Evolutionary conservation across 1,140 invertebrate species (phyloP).

Genomic region (Drosophila sucinea): DNA sequence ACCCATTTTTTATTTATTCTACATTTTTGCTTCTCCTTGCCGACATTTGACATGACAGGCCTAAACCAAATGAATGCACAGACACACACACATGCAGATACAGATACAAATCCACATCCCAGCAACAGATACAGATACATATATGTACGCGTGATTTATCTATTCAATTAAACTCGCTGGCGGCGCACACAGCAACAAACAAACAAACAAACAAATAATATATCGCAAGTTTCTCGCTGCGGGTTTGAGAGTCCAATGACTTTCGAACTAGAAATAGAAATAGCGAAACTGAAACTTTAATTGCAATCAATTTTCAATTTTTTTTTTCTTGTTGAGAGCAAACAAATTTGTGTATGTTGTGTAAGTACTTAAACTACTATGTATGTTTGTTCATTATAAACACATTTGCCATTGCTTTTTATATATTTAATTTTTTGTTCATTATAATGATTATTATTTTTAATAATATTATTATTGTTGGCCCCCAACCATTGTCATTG

Average conservation of each 20-base stretch:
- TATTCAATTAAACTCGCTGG: slow-evolving; percentile 68
- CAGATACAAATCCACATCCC: not conserved
- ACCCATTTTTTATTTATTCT: slow-evolving; percentile 56
- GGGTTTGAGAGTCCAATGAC: slow-evolving; percentile 14
- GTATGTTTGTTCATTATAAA: slow-evolving; percentile 37
- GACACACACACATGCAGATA: not conserved
- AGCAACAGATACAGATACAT: slow-evolving; percentile 4
- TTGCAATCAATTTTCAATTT: slow-evolving; percentile 14
- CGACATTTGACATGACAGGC: slow-evolving; percentile 75
- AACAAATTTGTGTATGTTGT: slow-evolving; percentile 23
- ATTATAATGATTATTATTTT: slow-evolving; percentile 44
- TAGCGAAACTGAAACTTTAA: slow-evolving; percentile 27
- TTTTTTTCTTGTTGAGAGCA: not conserved
- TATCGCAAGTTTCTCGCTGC: not conserved
- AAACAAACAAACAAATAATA: not conserved
- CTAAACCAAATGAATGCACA: slow-evolving; percentile 69
- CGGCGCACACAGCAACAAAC: slow-evolving; percentile 31
- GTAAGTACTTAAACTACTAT: slow-evolving; percentile 14
- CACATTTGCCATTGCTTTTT: slow-evolving; percentile 30
- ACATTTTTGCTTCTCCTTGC: slow-evolving; percentile 63
- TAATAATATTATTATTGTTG: slow-evolving; percentile 16
- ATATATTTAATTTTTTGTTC: slow-evolving; percentile 43
- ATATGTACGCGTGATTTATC: slow-evolving; percentile 62
- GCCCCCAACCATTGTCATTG: slow-evolving; percentile 24
- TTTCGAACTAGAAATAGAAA: slow-evolving; percentile 25